Base-by-base conservation (phyloP, 2,797 vertebrate genomes). In the Typhlichthys subterraneus region DNA sequence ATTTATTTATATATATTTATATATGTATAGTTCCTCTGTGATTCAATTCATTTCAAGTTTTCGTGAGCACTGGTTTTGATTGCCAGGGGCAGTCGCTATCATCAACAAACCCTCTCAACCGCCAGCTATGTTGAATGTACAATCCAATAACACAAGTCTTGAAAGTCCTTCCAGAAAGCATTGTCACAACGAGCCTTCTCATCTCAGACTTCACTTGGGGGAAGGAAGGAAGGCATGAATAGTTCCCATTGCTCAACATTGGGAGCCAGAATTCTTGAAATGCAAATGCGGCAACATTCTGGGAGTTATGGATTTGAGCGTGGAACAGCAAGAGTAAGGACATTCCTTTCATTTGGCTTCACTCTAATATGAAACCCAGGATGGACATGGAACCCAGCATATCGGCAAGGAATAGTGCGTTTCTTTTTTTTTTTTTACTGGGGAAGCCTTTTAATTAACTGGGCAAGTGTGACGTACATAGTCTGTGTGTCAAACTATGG, bases 21-120 rank as follows among this genome's bases (percentile, higher is more conserved):
- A 88, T 83, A 88, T 84, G 79, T 87, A 82, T 84, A 89, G 73
- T 80, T 89, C 67, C 73, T 73, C 66, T 80, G 60, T 62, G 75
- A 83, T 85, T 86, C 60, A 17, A 60, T 49, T 47, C 53, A 77
- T 75, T 89, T 87, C 82, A 91, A 88, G 87, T 88, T 87, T 86
- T 76, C 79, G 85, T 72, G 75, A 77, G 72, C 59, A 65, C 15
- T 79, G 79, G 82, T 66, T 87, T 74, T 87, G 85, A 89, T 90
- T 89, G 86, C 84, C 83, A 67, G 73, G 67, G 84, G 81, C 72
- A 4, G 71, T 54, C 33, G 13, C 56, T 69, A 61, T 42, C 73
- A 71, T 61, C 45, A n/a, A 69, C 75, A 69, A 57, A 81, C 60
- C 75, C 63, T 60, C 67, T 29, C 29, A 75, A 73, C 74, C 77